Evolutionary conservation across 2,113 vertebrate species (phyloP), one percentile per base, ranked within the genome.

Genomic region (Coracopsis vasa): DNA sequence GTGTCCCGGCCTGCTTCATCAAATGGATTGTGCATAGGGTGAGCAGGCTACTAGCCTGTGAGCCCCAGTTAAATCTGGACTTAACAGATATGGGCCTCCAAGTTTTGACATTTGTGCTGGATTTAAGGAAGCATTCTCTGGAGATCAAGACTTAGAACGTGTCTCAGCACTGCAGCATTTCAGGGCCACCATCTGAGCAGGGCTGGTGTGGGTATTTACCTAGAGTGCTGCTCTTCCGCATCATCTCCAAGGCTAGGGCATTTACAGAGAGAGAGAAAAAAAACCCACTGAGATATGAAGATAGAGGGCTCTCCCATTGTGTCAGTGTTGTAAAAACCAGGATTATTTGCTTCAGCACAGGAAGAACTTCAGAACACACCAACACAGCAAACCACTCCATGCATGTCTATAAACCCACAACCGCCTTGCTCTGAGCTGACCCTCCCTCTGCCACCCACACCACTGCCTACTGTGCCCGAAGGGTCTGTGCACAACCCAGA

Each of bases 191-290:
- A 2, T 8, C 62, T 24, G 45, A 67, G 35, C 44, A 54, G 56
- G 35, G 44, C n/a, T 54, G 44, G 21, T 2, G 9, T 10, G 84
- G 62, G 73, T 65, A 84, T 95, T 98, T 98, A 98, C 97, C 98
- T 91, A 45, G 74, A n/a, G 33, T 71, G 86, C 47, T 80, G 95
- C 10, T 97, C 97, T 66, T 95, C 97, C 3, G 79, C 90, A 21
- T 97, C 96, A 0, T 98, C 98, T 73, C 97, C 97, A 33, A 97
- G 90, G 88, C 97, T 98, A 44, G 39, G 65, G 44, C 56, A 39
- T 95, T 94, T 6, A 37, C 25, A 65, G 50, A 88, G 71, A 88
- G 20, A 88, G 25, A 71, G 74, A 45, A 20, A 78, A 70, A 50
- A 47, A 16, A 8, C 28, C 1, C 0, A 28, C 39, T 60, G 70